A percentile compares a stretch with the other conserved stretches of the same genome.
These are phyloP conservation scores for Megastigmus dorsalis DNA, from an alignment of 2,888 invertebrate genomes.

Conservation along the genomic window DNA sequence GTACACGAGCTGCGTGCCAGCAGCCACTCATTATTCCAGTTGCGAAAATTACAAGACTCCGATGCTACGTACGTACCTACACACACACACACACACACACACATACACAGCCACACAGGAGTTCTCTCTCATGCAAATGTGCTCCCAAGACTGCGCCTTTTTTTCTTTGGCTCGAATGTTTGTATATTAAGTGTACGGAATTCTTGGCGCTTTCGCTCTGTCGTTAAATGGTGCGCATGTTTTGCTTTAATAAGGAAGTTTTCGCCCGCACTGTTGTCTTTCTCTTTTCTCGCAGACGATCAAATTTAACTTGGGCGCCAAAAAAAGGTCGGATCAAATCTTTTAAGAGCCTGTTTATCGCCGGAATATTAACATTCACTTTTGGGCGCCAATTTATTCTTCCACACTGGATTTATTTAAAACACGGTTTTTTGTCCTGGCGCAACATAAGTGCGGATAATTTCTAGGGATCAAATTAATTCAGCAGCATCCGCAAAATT, in stretches of 20 bases:
- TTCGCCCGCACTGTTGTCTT: not conserved
- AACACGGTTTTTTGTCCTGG: too few relatives aligned
- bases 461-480: too few relatives aligned
- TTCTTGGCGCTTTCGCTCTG: not conserved
- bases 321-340: too few relatives aligned
- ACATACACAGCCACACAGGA: not conserved
- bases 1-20: not conserved
- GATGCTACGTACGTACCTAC: not conserved
- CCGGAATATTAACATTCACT: too few relatives aligned
- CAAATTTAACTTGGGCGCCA: too few relatives aligned
- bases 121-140: conserved; percentile 2
- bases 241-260: not conserved
- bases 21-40: conserved; percentile 39
- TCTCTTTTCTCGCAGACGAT: not conserved
- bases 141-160: too few relatives aligned
- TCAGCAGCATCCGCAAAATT: too few relatives aligned
- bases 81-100: not conserved
- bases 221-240: not conserved
- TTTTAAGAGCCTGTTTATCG: too few relatives aligned
- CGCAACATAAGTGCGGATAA: too few relatives aligned
- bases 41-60: conserved; percentile 37
- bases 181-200: too few relatives aligned
- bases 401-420: too few relatives aligned
- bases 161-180: not conserved
- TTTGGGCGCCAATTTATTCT: too few relatives aligned